These are phyloP conservation scores for Xanthostigma xanthostigma DNA, from an alignment of 2,888 invertebrate species.

Conservation along the genomic window DNA sequence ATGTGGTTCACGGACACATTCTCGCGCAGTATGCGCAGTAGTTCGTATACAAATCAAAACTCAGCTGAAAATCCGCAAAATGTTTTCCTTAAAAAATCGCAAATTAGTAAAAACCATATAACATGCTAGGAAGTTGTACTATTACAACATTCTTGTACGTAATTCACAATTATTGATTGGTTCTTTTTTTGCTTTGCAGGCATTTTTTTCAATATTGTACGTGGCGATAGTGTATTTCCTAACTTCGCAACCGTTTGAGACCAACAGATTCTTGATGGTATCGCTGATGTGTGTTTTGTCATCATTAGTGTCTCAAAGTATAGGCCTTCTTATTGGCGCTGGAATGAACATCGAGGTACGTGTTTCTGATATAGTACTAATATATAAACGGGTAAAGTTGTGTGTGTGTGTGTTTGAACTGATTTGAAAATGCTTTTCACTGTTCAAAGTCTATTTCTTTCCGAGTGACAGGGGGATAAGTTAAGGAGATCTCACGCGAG, in stretches of 20 bases:
- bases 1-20: constrained; percentile 1
- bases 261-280: constrained; percentile 67
- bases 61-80: neutral
- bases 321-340: constrained; percentile 84
- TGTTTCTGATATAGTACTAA: neutral
- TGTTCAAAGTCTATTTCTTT: neutral
- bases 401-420: neutral
- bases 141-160: neutral
- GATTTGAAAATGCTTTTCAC: neutral
- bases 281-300: constrained; percentile 63
- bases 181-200: constrained; percentile 36
- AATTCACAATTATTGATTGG: neutral
- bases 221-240: constrained; percentile 87
- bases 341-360: constrained; percentile 71
- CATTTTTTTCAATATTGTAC: constrained; percentile 73
- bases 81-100: neutral
- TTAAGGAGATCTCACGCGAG: too few species aligned
- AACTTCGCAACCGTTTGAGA: constrained; percentile 88
- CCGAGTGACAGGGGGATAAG: too few species aligned
- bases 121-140: neutral
- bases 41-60: neutral
- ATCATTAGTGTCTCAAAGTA: constrained; percentile 81
- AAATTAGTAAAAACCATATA: neutral
- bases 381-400: neutral
- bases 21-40: neutral